Conservation (phyloP, 2,113 vertebrate genomes). For the Clarias magur region DNA sequence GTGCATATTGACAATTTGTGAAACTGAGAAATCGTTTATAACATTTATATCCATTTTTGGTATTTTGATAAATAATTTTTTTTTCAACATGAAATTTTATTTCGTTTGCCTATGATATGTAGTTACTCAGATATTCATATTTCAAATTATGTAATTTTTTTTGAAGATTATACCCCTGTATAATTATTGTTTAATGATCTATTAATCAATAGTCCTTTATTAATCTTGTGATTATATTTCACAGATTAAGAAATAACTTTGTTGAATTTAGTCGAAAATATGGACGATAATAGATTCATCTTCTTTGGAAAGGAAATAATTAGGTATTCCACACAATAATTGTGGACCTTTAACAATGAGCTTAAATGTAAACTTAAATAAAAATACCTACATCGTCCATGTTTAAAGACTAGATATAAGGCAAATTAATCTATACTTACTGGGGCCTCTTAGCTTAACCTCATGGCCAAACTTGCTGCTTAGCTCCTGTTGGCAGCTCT, state of each 20-base stretch:
- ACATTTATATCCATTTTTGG: too few relatives aligned
- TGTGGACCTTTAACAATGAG: not conserved
- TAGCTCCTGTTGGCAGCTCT: conserved; percentile 71
- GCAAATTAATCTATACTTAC: conserved; percentile 51
- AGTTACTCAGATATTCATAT: too few relatives aligned
- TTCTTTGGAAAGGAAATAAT: not conserved
- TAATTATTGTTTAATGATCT: too few relatives aligned
- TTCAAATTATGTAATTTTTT: too few relatives aligned
- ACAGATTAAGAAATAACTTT: not conserved
- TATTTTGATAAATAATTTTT: too few relatives aligned
- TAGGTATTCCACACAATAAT: not conserved
- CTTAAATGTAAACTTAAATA: not conserved
- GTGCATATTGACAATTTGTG: too few relatives aligned
- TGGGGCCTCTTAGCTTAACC: conserved; percentile 53
- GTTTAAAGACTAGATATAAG: not conserved
- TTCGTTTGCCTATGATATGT: too few relatives aligned
- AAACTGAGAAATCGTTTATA: too few relatives aligned
- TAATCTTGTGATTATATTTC: not conserved
- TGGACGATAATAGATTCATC: not conserved
- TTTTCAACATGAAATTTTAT: too few relatives aligned
- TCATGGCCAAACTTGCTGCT: conserved; percentile 66
- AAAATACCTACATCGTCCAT: not conserved
- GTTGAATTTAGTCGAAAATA: not conserved
- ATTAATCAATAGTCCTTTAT: not conserved
- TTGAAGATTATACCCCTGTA: too few relatives aligned